Evolutionary conservation across 2,888 invertebrate genomes (phyloP), one percentile per base, ranked within the genome.

Genomic region (Athrips mouffetella): DNA sequence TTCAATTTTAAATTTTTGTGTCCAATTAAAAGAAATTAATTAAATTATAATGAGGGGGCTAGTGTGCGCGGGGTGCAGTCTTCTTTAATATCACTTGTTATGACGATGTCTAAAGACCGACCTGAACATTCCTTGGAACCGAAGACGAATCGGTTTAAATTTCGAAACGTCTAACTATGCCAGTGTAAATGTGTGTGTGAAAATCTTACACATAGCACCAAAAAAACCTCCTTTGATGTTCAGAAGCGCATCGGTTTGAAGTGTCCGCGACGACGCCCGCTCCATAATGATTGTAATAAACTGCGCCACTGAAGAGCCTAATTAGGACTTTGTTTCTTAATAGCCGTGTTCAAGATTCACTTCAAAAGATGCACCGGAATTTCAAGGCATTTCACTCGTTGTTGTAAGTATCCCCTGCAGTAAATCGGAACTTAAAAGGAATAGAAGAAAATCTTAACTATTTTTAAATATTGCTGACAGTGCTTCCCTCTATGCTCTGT

Each of bases 201-300:
- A n/a, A 27, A 8, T 27, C n/a, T 10, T 4, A 18, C 20, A 18
- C 37, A 20, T 20, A 65, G 62, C 63, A 58, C 65, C 62, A 64
- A 69, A 70, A 72, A 71, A 68, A 50, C 15, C 58, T 23, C 61
- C 70, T 76, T 76, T 76, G 75, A 75, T 75, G 70, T 65, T 51
- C 27, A 16, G 37, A 37, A 16, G 37, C 39, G 3, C 18, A 31
- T 21, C 20, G 44, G 44, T 31, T 30, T 39, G 7, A 44, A 44
- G 29, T 2, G 44, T 13, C 31, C 31, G 44, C 31, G 20, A 30
- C 27, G 21, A 13, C 30, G 18, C 42, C 15, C 44, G 20, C 31
- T 5, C 30, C 16, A 21, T 44, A 44, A 44, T 44, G 44, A 44
- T 30, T 21, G 44, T 44, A 44, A 44, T 21, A 44, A 44, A 44